These are phyloP conservation scores for Rhaphigaster nebulosa DNA, from an alignment of 2,888 invertebrate genomes.

Conservation along the genomic window DNA sequence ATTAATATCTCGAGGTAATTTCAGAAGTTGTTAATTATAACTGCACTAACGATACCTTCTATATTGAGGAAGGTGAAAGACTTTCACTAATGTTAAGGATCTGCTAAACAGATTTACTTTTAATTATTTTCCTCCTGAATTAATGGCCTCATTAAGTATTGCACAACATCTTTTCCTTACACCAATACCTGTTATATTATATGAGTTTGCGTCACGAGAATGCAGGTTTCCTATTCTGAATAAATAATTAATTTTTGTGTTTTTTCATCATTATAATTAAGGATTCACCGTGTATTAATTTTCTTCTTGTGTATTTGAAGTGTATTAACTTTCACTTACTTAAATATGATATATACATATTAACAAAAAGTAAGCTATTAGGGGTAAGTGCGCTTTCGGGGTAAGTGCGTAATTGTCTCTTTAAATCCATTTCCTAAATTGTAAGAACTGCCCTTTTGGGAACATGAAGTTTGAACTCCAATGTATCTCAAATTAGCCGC, in stretches of 20 bases:
- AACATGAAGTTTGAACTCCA: no score
- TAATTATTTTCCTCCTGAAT: slow-evolving; percentile 26
- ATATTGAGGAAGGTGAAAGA: not conserved
- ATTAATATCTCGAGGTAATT: not conserved
- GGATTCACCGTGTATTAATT: no score
- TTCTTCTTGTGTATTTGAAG: no score
- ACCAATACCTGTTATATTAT: not conserved
- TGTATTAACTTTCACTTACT: no score
- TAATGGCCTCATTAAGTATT: not conserved
- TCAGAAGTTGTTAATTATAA: not conserved
- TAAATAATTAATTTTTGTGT: not conserved
- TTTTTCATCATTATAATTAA: not conserved
- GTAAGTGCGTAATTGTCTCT: no score
- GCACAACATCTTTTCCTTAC: not conserved
- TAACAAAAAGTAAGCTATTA: no score
- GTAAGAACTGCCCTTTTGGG: no score
- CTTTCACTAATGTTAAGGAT: not conserved
- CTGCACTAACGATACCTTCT: not conserved
- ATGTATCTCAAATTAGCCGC: no score
- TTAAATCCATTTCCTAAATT: no score
- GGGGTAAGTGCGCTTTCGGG: no score
- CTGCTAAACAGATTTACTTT: not conserved
- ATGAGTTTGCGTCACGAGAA: not conserved
- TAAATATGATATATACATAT: no score
- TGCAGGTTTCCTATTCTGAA: not conserved